Evolutionary conservation across 2,888 invertebrate species (phyloP).

Genomic region (Galeopsomyia nigrocyanea): DNA sequence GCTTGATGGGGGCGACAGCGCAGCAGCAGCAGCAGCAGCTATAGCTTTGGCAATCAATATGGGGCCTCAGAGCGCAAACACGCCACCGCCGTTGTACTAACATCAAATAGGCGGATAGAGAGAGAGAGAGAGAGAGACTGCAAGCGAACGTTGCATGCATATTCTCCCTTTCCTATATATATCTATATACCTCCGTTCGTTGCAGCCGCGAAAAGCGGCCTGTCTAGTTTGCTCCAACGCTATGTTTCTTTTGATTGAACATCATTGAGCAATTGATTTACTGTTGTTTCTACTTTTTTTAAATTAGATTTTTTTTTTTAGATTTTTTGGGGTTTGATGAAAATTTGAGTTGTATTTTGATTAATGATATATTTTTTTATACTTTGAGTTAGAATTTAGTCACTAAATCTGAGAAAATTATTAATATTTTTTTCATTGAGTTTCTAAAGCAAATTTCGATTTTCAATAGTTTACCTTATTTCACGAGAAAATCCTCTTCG

Average conservation of each 20-base stretch:
- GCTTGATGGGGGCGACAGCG: conserved; percentile 39
- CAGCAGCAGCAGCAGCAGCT: conserved; percentile 57
- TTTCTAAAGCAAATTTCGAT: no score
- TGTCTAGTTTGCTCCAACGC: conserved; percentile 63
- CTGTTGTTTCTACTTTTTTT: conserved; percentile 33
- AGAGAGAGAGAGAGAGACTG: conserved; percentile 50
- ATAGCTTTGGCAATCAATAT: conserved; percentile 69
- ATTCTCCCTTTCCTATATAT: conserved; percentile 3
- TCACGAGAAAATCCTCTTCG: no score
- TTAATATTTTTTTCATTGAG: no score
- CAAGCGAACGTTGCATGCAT: conserved; percentile 52
- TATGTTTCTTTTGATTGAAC: conserved; percentile 46
- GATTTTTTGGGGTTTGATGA: no score
- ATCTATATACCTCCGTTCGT: neutral
- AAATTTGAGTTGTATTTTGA: no score
- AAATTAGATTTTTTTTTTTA: no score
- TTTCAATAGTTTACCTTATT: no score
- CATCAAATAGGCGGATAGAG: conserved; percentile 69
- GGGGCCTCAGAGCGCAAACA: conserved; percentile 68
- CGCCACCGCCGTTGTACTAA: conserved; percentile 68
- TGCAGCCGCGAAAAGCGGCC: conserved; percentile 13
- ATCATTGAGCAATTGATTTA: conserved; percentile 36
- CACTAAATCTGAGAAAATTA: no score
- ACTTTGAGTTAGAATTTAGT: no score
- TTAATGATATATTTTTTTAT: no score